These are phyloP conservation scores for Drosophila ironensis DNA, from an alignment of 1,140 invertebrate genomes.

Conservation along the genomic window DNA sequence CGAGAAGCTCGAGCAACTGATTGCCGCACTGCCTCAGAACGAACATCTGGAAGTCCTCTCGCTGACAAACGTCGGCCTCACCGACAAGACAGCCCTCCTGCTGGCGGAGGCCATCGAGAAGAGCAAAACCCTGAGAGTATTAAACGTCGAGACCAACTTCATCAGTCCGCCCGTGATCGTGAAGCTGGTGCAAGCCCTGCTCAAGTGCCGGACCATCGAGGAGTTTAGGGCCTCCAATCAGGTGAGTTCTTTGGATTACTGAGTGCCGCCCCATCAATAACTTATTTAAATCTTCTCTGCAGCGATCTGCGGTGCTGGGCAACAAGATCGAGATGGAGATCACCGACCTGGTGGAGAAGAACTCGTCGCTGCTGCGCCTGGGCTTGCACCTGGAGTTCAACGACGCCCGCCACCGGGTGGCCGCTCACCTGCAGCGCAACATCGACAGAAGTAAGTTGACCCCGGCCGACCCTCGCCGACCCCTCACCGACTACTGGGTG, in stretches of 20 bases:
- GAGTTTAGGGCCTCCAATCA: slow-evolving; percentile 98
- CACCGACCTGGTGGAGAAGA: slow-evolving; percentile 95
- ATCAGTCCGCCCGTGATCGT: slow-evolving; percentile 93
- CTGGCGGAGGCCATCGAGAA: slow-evolving; percentile 92
- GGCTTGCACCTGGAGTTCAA: slow-evolving; percentile 98
- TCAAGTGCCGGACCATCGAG: slow-evolving; percentile 92
- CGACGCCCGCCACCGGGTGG: slow-evolving; percentile 95
- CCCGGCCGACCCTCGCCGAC: slow-evolving; percentile 18
- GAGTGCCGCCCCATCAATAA: neutral
- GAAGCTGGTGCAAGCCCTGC: slow-evolving; percentile 91
- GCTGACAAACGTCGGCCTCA: slow-evolving; percentile 96
- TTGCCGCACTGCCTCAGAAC: slow-evolving; percentile 94
- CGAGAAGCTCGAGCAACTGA: slow-evolving; percentile 95
- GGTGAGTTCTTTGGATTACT: slow-evolving; percentile 84
- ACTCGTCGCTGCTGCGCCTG: slow-evolving; percentile 94
- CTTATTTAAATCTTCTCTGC: slow-evolving; percentile 42
- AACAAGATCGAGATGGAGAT: slow-evolving; percentile 99
- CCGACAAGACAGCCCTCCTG: slow-evolving; percentile 92
- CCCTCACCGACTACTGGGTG: too few species aligned
- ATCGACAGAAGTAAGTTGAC: slow-evolving; percentile 96
- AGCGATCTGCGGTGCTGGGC: slow-evolving; percentile 96
- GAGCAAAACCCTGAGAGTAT: slow-evolving; percentile 93
- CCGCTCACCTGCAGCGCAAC: slow-evolving; percentile 96
- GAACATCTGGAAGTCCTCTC: slow-evolving; percentile 95
- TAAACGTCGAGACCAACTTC: slow-evolving; percentile 99